Conservation (phyloP, 2,113 vertebrate genomes). For the Ammodytes dubius region DNA sequence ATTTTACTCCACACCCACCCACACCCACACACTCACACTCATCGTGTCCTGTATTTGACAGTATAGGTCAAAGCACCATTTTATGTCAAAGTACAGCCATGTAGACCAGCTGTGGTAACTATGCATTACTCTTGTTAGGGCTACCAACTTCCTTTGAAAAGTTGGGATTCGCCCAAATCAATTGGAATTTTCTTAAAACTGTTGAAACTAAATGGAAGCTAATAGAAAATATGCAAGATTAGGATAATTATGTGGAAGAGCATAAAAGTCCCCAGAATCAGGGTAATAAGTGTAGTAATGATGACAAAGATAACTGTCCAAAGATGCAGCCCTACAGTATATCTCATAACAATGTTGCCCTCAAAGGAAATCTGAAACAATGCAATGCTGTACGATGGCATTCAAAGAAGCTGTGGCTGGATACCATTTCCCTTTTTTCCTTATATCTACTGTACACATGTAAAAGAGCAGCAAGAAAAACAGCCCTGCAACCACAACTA, state of each 20-base stretch:
- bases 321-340: neutral
- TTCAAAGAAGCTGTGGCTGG: conserved; percentile 8
- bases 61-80: neutral
- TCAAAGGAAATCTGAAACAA: neutral
- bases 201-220: neutral
- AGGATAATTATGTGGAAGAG: too few relatives aligned
- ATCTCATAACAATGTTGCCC: neutral
- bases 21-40: too few relatives aligned
- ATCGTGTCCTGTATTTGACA: neutral
- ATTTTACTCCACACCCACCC: neutral
- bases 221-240: neutral
- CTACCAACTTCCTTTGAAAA: neutral
- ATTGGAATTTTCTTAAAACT: neutral
- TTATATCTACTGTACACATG: conserved; percentile 1
- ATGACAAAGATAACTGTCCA: neutral
- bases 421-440: conserved; percentile 3
- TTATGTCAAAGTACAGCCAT: neutral
- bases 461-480: conserved; percentile 22
- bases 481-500: conserved; percentile 31
- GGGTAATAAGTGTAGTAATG: neutral
- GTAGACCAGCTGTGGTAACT: neutral
- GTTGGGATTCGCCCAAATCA: neutral
- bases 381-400: neutral
- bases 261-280: neutral
- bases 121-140: neutral